These are phyloP conservation scores for Lophotriccus pileatus DNA, from an alignment of 2,797 vertebrate species.

Conservation along the genomic window DNA sequence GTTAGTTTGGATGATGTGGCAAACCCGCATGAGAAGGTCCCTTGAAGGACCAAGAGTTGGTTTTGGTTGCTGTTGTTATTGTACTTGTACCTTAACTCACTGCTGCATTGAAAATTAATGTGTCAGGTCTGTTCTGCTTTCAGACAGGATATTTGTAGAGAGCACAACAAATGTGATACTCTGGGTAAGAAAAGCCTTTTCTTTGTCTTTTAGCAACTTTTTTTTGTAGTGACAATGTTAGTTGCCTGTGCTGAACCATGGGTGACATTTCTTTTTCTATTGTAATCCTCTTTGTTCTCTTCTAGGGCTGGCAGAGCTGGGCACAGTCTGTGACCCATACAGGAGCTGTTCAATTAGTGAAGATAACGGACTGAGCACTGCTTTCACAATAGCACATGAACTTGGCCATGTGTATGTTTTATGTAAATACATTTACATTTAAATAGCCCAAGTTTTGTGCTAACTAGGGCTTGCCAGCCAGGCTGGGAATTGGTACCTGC, in stretches of 20 bases:
- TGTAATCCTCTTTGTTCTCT: constrained; percentile 41
- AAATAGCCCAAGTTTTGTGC: background rate
- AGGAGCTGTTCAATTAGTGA: constrained; percentile 98
- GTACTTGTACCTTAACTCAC: constrained; percentile 6
- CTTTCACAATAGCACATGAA: constrained; percentile 98
- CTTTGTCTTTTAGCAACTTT: background rate
- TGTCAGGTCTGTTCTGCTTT: constrained; percentile 73
- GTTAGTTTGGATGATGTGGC: background rate
- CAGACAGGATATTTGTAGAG: constrained; percentile 98
- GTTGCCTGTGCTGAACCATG: background rate
- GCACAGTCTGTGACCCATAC: constrained; percentile 96
- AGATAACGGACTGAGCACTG: constrained; percentile 96
- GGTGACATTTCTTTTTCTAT: background rate
- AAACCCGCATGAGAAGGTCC: background rate
- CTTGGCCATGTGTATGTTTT: constrained; percentile 96
- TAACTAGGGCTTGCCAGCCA: background rate
- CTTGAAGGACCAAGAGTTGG: background rate
- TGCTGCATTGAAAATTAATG: constrained; percentile 46
- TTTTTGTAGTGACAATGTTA: background rate
- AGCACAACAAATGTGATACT: constrained; percentile 96
- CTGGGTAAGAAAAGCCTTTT: constrained; percentile 81
- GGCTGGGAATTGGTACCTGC: background rate
- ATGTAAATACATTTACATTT: constrained; percentile 55
- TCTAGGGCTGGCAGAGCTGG: constrained; percentile 93
- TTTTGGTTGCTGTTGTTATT: constrained; percentile 7